phyloP scores from a whole-genome alignment of 2,797 vertebrate genomes.

The Centropyge bicolor region DNA sequence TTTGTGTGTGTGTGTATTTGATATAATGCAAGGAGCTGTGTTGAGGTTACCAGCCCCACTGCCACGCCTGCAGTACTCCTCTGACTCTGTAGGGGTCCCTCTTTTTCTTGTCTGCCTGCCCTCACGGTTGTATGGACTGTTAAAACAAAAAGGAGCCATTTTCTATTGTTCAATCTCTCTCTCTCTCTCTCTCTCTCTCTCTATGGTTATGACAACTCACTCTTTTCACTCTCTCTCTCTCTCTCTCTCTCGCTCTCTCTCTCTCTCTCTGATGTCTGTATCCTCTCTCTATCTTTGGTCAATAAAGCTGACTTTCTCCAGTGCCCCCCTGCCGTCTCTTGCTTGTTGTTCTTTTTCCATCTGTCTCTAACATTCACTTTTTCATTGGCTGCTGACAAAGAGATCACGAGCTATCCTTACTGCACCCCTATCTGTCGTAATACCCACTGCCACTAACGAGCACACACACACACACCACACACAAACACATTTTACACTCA shows the following conservation, averaged over 20 bases:
- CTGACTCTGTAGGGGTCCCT: constrained; percentile 69
- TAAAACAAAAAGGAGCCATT: constrained; percentile 77
- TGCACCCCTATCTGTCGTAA: constrained; percentile 70
- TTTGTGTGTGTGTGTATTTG: constrained; percentile 34
- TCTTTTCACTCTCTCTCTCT: constrained; percentile 32
- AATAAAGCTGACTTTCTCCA: constrained; percentile 85
- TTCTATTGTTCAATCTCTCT: constrained; percentile 75
- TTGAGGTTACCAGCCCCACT: constrained; percentile 73
- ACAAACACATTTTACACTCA: not conserved
- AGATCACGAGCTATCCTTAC: constrained; percentile 63
- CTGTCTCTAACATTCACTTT: constrained; percentile 80
- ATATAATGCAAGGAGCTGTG: constrained; percentile 57
- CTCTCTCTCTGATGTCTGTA: constrained; percentile 74
- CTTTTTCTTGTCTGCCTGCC: constrained; percentile 70
- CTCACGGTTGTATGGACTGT: constrained; percentile 75
- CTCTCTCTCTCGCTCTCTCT: constrained; percentile 51
- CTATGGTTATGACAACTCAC: constrained; percentile 45
- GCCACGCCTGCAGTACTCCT: constrained; percentile 77
- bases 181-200: constrained; percentile 30
- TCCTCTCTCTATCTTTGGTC: constrained; percentile 77
- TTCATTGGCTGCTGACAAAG: constrained; percentile 75
- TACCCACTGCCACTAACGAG: constrained; percentile 74
- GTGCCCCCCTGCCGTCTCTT: constrained; percentile 80
- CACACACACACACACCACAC: constrained; percentile 23
- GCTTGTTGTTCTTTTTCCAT: constrained; percentile 83